Evolutionary conservation across 2,113 vertebrate genomes (phyloP).

Genomic region (Spilogale gracilis): DNA sequence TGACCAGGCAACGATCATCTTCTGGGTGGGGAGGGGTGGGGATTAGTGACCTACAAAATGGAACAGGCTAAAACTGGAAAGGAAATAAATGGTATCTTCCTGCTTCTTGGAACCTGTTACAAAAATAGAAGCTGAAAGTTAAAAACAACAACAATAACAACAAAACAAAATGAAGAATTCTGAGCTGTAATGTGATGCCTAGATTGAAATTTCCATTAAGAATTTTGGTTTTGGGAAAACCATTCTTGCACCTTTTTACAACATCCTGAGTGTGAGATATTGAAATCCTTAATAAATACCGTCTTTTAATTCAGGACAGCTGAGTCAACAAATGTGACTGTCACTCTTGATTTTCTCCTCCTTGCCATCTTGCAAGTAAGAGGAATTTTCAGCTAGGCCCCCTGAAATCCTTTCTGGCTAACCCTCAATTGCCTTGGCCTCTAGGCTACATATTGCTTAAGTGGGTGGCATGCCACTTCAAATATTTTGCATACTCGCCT

Average conservation of each 20-base stretch:
- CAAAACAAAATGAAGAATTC: neutral
- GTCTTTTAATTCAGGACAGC: conserved; percentile 31
- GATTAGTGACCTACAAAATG: conserved; percentile 13
- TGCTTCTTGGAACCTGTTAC: conserved; percentile 54
- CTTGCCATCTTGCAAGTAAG: neutral
- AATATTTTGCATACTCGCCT: conserved; percentile 39
- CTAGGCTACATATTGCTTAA: conserved; percentile 59
- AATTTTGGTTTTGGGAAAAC: conserved; percentile 51
- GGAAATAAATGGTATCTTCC: conserved; percentile 63
- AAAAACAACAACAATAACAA: neutral
- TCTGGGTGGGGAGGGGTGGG: neutral
- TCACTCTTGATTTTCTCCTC: neutral
- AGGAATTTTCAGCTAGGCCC: neutral
- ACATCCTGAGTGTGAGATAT: neutral
- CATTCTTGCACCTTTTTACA: conserved; percentile 9
- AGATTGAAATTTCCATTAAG: conserved; percentile 57
- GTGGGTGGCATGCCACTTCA: conserved; percentile 26
- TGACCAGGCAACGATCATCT: neutral
- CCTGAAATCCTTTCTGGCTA: conserved; percentile 37
- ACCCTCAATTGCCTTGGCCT: neutral
- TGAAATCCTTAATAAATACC: conserved; percentile 50
- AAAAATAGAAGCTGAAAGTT: conserved; percentile 67
- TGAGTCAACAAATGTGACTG: neutral
- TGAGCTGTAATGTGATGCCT: neutral
- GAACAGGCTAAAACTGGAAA: conserved; percentile 48